Base-by-base conservation (phyloP, 2,888 invertebrate genomes). In the Himalopsyche tibetana region DNA sequence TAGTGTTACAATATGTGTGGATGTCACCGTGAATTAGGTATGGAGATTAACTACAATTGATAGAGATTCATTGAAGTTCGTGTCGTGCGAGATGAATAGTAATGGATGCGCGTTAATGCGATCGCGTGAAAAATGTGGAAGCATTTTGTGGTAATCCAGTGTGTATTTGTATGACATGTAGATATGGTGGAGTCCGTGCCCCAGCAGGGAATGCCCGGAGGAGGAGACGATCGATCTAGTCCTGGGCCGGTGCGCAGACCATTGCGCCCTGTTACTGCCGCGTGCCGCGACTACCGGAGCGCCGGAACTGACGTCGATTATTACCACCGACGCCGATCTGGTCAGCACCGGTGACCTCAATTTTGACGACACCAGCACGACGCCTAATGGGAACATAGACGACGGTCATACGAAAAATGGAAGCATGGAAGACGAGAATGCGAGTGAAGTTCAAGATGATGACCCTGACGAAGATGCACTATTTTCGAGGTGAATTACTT, bases 171-270 rank as follows among this genome's bases (percentile, higher is more conserved):
- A 42, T 55, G 19, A n/a, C 82, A 82, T 82, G 19, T 90, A 95
- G 95, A 95, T 96, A 55, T 96, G 96, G 96, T 96, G 96, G 96
- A 96, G 96, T 90, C 96, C 96, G 0, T 96, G 96, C 90, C 96
- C 96, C 0, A 96, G 96, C 89, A 93, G 96, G 88, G 96, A 96
- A 91, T 96, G 96, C 90, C 96, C 96, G 0, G 96, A 95, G 89
- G 95, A 95, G 88, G 95, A 95, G 89, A 95, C 95, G 89, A 92
- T 96, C 45, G 95, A 96, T 90, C 94, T 96, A 90, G 95, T 96
- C 19, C 92, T 96, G 55, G 95, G 96, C 89, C 94, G 95, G 89
- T 96, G 96, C 90, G 93, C 95, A 12, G 96, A 96, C 91, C 95
- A 96, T 91, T 96, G 96, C 90, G 91, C 95, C 89, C 91, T 96